Percentiles rank a stretch among this genome's conserved stretches.
These are phyloP conservation scores for Daphoenositta chrysoptera DNA, from an alignment of 2,113 vertebrate species.

Conservation along the genomic window DNA sequence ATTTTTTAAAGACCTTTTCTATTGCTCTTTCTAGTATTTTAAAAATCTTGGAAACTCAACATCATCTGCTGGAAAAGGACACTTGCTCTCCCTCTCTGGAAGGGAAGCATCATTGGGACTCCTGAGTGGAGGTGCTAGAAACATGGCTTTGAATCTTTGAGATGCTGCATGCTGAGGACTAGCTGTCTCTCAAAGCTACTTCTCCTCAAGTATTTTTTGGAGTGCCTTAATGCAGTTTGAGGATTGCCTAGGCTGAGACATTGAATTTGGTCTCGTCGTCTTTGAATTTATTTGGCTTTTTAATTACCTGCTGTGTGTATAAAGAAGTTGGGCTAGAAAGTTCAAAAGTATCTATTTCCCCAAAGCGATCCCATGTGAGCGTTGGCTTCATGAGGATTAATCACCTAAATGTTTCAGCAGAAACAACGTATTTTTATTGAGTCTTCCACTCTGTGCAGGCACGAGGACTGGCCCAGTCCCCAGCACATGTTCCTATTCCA, in stretches of 20 bases:
- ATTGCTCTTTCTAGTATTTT: not conserved
- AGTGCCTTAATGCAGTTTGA: not conserved
- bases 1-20: not conserved
- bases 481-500: accelerated
- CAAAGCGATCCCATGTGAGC: accelerated
- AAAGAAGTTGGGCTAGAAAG: not conserved
- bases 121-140: not conserved
- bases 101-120: not conserved
- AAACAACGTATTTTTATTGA: not conserved
- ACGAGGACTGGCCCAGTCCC: accelerated
- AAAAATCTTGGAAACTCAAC: not conserved
- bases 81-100: not conserved
- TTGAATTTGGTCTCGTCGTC: not conserved
- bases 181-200: not conserved
- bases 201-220: not conserved
- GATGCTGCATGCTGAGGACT: not conserved
- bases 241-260: not conserved
- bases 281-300: not conserved
- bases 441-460: not conserved
- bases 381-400: not conserved
- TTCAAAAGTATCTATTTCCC: not conserved
- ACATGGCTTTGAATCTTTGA: not conserved
- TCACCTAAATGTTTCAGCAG: not conserved
- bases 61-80: not conserved
- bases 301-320: not conserved